Conservation (phyloP, 30 jellyfish, hydroid and myxozoan species). For the Clytia hemisphaerica region DNA sequence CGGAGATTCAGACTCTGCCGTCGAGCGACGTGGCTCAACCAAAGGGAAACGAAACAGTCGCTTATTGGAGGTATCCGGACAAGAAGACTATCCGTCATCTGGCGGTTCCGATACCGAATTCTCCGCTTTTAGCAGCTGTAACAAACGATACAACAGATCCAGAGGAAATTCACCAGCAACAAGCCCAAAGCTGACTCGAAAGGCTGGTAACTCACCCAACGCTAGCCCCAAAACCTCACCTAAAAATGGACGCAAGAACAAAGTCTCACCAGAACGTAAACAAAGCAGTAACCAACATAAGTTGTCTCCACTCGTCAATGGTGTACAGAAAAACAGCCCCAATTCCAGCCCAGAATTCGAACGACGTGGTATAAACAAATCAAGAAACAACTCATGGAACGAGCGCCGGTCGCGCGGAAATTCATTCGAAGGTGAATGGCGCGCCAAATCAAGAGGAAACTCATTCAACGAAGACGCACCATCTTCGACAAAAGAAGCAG, state of each 20-base stretch:
- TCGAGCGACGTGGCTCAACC: constrained; percentile 53
- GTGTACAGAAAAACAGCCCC: constrained; percentile 77
- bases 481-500: too few species aligned
- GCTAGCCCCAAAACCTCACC: constrained; percentile 41
- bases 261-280: constrained; percentile 17
- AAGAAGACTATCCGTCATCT: constrained; percentile 53
- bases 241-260: constrained; percentile 19
- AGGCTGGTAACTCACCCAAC: constrained; percentile 25
- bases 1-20: constrained; percentile 43
- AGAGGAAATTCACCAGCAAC: constrained; percentile 46
- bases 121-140: constrained; percentile 69
- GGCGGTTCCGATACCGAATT: constrained; percentile 86
- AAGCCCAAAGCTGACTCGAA: constrained; percentile 66
- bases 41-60: constrained; percentile 43
- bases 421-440: too few species aligned
- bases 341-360: constrained; percentile 76
- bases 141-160: constrained; percentile 56
- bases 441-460: too few species aligned
- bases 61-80: constrained; percentile 4
- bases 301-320: constrained; percentile 79
- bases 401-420: too few species aligned
- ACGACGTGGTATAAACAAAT: constrained; percentile 28
- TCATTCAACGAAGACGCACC: too few species aligned
- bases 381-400: too few species aligned
- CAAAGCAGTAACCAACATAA: constrained; percentile 13